Percentiles rank a stretch among this genome's conserved stretches.
Evolutionary conservation across 2,888 invertebrate genomes (phyloP).

Genomic region (Holacanthella duospinosa): DNA sequence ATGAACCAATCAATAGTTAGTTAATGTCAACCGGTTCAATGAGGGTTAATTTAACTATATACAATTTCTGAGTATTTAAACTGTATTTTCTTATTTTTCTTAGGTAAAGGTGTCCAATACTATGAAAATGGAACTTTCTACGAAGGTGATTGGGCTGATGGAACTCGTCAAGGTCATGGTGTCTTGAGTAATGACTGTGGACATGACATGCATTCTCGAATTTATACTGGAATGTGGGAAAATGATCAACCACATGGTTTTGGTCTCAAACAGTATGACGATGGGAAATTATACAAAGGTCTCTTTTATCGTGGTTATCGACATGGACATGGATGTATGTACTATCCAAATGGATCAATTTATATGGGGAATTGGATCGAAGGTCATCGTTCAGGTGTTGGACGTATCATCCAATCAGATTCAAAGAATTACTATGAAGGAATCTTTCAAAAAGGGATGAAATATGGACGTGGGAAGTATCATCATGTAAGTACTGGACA

Average conservation of each 20-base stretch:
- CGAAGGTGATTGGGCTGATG: constrained; percentile 51
- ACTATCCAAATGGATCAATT: constrained; percentile 25
- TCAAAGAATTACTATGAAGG: constrained; percentile 33
- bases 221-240: constrained; percentile 32
- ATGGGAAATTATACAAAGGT: constrained; percentile 57
- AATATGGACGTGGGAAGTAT: constrained; percentile 51
- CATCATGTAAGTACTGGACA: constrained; percentile 56
- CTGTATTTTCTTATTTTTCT: too few relatives aligned
- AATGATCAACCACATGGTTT: constrained; percentile 25
- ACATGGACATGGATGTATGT: constrained; percentile 39
- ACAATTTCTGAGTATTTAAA: too few relatives aligned
- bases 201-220: constrained; percentile 14
- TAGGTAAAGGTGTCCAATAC: constrained; percentile 26
- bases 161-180: constrained; percentile 48
- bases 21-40: background rate
- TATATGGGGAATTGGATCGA: constrained; percentile 25
- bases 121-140: constrained; percentile 51
- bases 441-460: constrained; percentile 23
- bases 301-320: constrained; percentile 49
- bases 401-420: constrained; percentile 20
- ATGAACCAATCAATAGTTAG: too few relatives aligned
- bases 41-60: too few relatives aligned
- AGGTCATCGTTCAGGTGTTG: constrained; percentile 24
- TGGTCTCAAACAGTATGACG: constrained; percentile 38
- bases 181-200: constrained; percentile 38